Conservation (phyloP, 2,113 vertebrate genomes). For the Pangasianodon hypophthalmus region DNA sequence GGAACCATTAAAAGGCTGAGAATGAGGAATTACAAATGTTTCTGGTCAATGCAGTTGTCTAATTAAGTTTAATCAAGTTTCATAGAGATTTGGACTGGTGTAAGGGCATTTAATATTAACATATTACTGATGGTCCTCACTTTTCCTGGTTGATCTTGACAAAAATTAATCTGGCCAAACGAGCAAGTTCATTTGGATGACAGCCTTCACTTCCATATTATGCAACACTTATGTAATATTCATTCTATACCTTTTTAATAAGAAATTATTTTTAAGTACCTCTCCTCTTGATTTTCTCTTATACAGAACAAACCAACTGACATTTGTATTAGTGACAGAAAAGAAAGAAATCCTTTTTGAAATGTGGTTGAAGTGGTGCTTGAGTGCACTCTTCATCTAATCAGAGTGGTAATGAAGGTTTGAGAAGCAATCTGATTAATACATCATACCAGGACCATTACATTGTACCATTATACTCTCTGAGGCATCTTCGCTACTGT, state of each 20-base stretch:
- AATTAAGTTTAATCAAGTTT: neutral
- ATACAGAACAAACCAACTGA: neutral
- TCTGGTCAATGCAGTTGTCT: neutral
- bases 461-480: conserved; percentile 43
- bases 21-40: neutral
- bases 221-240: neutral
- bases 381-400: neutral
- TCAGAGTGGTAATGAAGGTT: neutral
- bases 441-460: conserved; percentile 28
- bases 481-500: conserved; percentile 47
- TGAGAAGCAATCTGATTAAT: conserved; percentile 24
- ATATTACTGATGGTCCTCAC: neutral
- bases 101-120: neutral
- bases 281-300: neutral
- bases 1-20: neutral
- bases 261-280: neutral
- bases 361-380: neutral
- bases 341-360: neutral
- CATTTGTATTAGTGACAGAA: neutral
- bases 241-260: neutral
- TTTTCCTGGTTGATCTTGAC: too few relatives aligned
- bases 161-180: neutral
- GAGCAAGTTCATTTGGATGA: neutral
- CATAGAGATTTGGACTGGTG: neutral
- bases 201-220: neutral